Base-by-base conservation (phyloP, 2,888 invertebrate genomes). In the Hedychridium roseum region DNA sequence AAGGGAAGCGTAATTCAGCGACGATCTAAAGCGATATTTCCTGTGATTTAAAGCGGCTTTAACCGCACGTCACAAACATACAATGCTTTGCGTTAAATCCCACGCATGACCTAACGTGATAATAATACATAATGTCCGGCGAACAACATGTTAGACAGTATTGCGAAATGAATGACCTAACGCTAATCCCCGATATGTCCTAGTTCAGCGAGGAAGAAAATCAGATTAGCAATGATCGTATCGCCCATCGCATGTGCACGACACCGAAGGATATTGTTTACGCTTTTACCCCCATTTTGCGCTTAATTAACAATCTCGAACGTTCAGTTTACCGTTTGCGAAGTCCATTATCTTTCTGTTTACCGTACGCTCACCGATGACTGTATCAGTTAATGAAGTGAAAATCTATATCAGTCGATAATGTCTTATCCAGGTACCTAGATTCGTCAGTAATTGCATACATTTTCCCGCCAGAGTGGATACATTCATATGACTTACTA, bases 281-380 rank as follows among this genome's bases (percentile, higher is more conserved):
- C 26, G 14, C 30, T 14, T 21, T 30, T 31, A 39, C 40, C 23
- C 37, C 31, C 5, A 42, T 31, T 40, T 36, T 26, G 40, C 35
- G 27, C 38, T 40, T 50, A 44, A 44, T 50, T 26, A 40, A 38
- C 37, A 23, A 16, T 7, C 12, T 3, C 27, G 40, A 27, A 27
- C 26, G 28, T 43, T 43, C 30, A 35, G 23, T 49, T 39, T 21
- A 21, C 39, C 27, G 34, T 43, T 30, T 17, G 17, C 30, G 21
- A 3, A 26, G 26, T 12, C 37, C 38, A 43, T 54, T 45, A 34
- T 12, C 41, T 35, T 37, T n/a, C 43, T 42, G 34, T 45, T 45
- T 36, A 35, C 37, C 18, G 14, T 20, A 7, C 34, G 18, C 1
- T 9, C 12, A 26, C 38, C 27, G 36, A 27, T 23, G 11, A 27